These are phyloP conservation scores for Eudemis profundana DNA, from an alignment of 2,888 invertebrate genomes.

Conservation along the genomic window DNA sequence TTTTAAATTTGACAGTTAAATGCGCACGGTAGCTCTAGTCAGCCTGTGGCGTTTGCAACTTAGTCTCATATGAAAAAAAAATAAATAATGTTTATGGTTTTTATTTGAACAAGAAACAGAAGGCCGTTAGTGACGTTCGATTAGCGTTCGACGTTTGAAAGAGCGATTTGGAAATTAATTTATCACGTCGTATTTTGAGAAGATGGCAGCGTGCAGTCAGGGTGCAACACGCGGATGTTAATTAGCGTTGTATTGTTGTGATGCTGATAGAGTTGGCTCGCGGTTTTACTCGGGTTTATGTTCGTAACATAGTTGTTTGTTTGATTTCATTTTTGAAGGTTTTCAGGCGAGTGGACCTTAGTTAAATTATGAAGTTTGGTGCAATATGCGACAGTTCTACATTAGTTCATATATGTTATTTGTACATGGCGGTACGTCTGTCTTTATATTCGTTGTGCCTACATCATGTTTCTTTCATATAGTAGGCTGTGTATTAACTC, in stretches of 20 bases:
- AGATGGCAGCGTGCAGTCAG: slow-evolving; percentile 61
- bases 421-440: no score
- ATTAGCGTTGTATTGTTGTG: slow-evolving; percentile 68
- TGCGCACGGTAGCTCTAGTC: slow-evolving; percentile 54
- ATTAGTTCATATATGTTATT: no score
- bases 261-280: slow-evolving; percentile 55
- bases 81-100: slow-evolving; percentile 51
- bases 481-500: no score
- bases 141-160: slow-evolving; percentile 76
- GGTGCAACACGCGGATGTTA: slow-evolving; percentile 60
- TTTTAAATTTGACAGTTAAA: slow-evolving; percentile 72
- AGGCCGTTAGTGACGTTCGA: slow-evolving; percentile 63
- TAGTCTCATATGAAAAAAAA: slow-evolving; percentile 50
- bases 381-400: no score
- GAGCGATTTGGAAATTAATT: slow-evolving; percentile 75
- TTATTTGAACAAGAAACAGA: slow-evolving; percentile 58
- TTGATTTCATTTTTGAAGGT: no score
- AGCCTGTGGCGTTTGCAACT: slow-evolving; percentile 43
- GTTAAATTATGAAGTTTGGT: no score
- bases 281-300: slow-evolving; percentile 52
- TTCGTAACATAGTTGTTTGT: not conserved
- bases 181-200: slow-evolving; percentile 70
- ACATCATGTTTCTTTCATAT: no score
- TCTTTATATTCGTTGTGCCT: no score
- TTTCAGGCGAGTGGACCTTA: no score